Base-by-base conservation (phyloP, 1,140 invertebrate species). In the Ooceraea biroi region DNA sequence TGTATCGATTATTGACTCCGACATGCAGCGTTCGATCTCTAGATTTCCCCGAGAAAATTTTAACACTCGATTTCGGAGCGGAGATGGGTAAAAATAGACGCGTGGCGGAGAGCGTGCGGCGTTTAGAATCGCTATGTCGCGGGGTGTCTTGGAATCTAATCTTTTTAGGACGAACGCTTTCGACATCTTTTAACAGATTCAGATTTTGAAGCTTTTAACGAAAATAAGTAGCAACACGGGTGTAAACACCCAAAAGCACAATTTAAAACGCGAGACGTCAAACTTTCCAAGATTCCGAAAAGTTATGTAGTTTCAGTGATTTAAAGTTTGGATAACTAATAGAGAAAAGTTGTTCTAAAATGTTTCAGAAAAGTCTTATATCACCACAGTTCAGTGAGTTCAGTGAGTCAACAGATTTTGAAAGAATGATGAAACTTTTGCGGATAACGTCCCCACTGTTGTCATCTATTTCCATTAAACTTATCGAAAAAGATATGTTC, bases 1-100 rank as follows among this genome's bases (percentile, higher is more conserved):
- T 55, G 74, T 78, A 78, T 78, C 74, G 74, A 78, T 78, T 78
- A 78, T 78, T 78, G 61, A 55, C 48, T 68, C 41, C 27, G 27
- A 30, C 61, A 27, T 52, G 50, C 48, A 27, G 22, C 27, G 48
- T 68, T 78, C 74, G 74, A 78, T 78, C 68, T 78, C 27, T 57
- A 68, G 46, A 77, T 77, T 77, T 66, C 8, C 52, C 48, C 36
- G 36, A 36, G 48, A 63, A 48, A 55, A 78, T 60, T 68, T 19
- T 14, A n/a, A n/a, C 8, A 27, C 25, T 27, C 48, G 10, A 50
- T 14, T 44, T 41, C 61, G 22, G 10, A 5, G 60, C 65, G 36
- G 61, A 52, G 48, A 44, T 11, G 65, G 11, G 36, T 80, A 80
- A 80, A 80, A 69, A 80, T 80, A 80, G 76, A 57, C 36, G n/a